A percentile compares a stretch with the other conserved stretches of the same genome.
Evolutionary conservation across 2,797 vertebrate genomes (phyloP).

Genomic region (Phoebastria nigripes): DNA sequence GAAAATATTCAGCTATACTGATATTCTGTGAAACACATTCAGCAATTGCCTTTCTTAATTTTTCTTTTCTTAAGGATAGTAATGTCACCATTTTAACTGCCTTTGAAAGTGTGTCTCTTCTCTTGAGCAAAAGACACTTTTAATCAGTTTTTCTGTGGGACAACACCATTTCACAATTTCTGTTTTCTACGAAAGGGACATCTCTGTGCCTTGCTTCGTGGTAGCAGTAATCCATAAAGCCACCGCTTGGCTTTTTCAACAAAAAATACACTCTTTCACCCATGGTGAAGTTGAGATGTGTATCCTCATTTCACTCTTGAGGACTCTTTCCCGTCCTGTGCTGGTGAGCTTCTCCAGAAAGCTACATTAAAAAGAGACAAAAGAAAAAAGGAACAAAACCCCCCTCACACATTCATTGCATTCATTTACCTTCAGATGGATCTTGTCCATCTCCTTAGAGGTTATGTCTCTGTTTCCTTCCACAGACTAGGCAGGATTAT

Average conservation of each 20-base stretch:
- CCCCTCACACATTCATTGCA: fast-evolving
- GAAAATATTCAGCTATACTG: not conserved
- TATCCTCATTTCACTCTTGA: not conserved
- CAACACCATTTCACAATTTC: not conserved
- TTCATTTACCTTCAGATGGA: not conserved
- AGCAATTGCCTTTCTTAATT: not conserved
- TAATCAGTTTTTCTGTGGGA: not conserved
- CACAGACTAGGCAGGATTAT: not conserved
- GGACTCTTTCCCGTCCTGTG: not conserved
- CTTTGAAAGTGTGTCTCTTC: not conserved
- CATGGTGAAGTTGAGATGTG: not conserved
- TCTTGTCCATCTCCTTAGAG: not conserved
- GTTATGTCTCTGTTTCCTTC: not conserved
- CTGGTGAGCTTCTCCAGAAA: not conserved
- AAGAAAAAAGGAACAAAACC: not conserved
- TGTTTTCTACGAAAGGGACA: not conserved
- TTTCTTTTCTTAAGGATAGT: not conserved
- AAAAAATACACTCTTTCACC: not conserved
- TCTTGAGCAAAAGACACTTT: not conserved
- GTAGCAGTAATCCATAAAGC: not conserved
- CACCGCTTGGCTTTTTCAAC: not conserved
- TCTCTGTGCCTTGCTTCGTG: not conserved
- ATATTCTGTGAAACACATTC: not conserved
- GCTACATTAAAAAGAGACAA: not conserved
- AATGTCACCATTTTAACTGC: not conserved